Conservation (phyloP, 92 coral and sea anemone genomes). For the Anthopleura xanthogrammica region DNA sequence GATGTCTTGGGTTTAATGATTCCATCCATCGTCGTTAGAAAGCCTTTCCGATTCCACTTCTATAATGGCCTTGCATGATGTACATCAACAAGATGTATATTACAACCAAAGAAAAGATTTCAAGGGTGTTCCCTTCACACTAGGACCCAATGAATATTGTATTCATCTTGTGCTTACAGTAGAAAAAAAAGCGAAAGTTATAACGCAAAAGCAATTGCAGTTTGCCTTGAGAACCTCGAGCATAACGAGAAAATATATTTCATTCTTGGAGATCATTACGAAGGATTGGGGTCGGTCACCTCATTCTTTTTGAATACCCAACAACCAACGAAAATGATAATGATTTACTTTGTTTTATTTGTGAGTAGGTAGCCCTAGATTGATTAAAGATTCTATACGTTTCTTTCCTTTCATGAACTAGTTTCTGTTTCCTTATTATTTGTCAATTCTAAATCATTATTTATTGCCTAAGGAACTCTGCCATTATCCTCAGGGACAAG, state of each 20-base stretch:
- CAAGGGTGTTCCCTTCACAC: slow-evolving; percentile 30
- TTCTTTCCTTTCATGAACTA: neutral
- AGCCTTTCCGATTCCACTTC: slow-evolving; percentile 34
- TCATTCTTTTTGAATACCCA: neutral
- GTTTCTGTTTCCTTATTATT: neutral
- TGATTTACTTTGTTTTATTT: neutral
- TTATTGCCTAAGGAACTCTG: slow-evolving; percentile 1
- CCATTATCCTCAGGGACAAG: slow-evolving; percentile 6
- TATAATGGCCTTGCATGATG: slow-evolving; percentile 21
- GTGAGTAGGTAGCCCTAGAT: neutral
- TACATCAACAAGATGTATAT: slow-evolving; percentile 16
- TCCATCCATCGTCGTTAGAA: slow-evolving; percentile 16
- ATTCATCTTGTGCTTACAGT: neutral
- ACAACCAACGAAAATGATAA: neutral
- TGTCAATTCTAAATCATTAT: neutral
- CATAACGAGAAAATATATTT: neutral
- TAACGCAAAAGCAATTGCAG: slow-evolving; percentile 1
- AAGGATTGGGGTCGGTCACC: slow-evolving; percentile 4
- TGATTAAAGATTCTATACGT: neutral
- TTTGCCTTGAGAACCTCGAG: neutral
- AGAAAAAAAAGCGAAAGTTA: neutral
- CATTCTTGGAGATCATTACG: neutral
- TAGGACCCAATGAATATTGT: slow-evolving; percentile 16
- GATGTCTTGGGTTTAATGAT: slow-evolving; percentile 8
- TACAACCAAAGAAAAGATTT: neutral